Conservation (phyloP, 1,140 invertebrate species). For the Drepana arcuata region DNA sequence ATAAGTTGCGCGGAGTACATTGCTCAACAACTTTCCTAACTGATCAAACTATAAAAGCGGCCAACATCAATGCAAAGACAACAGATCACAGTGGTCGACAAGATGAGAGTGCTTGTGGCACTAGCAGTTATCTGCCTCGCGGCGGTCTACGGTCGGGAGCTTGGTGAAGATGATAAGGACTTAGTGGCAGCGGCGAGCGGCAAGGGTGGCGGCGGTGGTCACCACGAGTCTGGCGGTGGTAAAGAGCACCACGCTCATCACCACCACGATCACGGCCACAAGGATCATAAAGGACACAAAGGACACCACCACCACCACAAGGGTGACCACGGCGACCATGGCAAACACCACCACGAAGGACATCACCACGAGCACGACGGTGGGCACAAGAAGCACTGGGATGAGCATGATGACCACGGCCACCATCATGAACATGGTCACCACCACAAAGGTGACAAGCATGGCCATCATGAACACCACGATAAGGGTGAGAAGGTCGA, state of each 20-base stretch:
- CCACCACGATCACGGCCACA: constrained; percentile 52
- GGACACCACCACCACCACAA: constrained; percentile 60
- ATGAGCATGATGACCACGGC: constrained; percentile 55
- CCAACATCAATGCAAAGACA: no score
- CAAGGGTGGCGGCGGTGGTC: constrained; percentile 76
- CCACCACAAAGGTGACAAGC: constrained; percentile 58
- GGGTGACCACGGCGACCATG: constrained; percentile 49
- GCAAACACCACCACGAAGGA: constrained; percentile 46
- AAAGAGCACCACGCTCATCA: constrained; percentile 55
- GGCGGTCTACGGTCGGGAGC: constrained; percentile 38
- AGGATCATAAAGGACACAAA: constrained; percentile 58
- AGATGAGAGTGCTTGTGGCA: constrained; percentile 53
- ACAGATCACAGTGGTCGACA: no score
- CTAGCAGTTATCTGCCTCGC: constrained; percentile 46
- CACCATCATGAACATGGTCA: constrained; percentile 57
- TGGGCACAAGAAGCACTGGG: constrained; percentile 51
- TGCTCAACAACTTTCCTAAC: no score
- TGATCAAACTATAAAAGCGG: no score
- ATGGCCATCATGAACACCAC: constrained; percentile 54
- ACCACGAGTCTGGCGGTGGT: constrained; percentile 77
- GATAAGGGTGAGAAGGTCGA: constrained; percentile 57
- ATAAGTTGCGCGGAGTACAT: no score
- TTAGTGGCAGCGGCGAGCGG: constrained; percentile 71
- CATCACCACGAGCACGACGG: constrained; percentile 55
- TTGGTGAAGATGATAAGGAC: constrained; percentile 45